A percentile compares a stretch with the other conserved stretches of the same genome.
Conservation (phyloP, 2,797 vertebrate genomes). For the Intellagama lesueurii region DNA sequence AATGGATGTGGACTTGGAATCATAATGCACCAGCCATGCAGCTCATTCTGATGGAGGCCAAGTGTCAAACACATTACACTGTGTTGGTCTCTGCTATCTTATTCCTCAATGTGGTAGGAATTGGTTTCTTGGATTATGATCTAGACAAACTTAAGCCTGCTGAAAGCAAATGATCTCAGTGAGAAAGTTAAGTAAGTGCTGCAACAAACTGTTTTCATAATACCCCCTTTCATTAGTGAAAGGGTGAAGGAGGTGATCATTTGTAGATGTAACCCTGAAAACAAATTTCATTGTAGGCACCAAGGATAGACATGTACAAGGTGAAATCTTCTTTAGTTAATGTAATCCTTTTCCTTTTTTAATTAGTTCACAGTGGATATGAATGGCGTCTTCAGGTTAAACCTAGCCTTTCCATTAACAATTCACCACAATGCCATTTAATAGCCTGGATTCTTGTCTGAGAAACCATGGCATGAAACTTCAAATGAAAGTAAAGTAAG, state of each 20-base stretch:
- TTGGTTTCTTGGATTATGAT: not conserved
- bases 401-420: not conserved
- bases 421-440: not conserved
- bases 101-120: not conserved
- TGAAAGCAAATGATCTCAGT: not conserved
- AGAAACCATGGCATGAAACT: not conserved
- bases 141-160: not conserved
- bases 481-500: conserved; percentile 19
- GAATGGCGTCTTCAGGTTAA: not conserved
- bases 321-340: not conserved
- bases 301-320: not conserved
- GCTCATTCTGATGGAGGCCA: not conserved
- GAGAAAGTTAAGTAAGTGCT: not conserved
- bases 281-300: too few species aligned
- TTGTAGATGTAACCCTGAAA: too few species aligned
- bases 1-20: not conserved
- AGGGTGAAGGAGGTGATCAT: not conserved
- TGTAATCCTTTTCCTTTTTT: not conserved
- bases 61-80: not conserved
- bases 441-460: conserved; percentile 18
- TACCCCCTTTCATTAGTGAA: not conserved
- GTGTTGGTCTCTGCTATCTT: not conserved
- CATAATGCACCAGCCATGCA: not conserved
- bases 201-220: not conserved
- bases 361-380: not conserved